A percentile compares a stretch with the other conserved stretches of the same genome.
phyloP scores from a whole-genome alignment of 2,113 vertebrate genomes.

The Tautogolabrus adspersus region DNA sequence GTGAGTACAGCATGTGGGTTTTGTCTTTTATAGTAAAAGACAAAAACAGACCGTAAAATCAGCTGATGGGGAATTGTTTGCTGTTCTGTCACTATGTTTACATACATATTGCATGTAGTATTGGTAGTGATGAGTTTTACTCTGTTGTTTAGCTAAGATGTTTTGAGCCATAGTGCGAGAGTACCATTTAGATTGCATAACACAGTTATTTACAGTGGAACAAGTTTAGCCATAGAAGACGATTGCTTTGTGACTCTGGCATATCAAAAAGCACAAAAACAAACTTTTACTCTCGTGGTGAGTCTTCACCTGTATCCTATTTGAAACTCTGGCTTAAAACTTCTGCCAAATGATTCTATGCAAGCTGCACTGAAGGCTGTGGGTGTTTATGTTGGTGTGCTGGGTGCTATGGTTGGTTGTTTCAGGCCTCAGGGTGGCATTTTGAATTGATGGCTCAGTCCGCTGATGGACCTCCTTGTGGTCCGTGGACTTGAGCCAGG shows the following conservation, averaged over 20 bases:
- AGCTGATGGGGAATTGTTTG: not conserved
- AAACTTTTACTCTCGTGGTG: not conserved
- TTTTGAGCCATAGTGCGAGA: not conserved
- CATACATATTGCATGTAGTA: no score
- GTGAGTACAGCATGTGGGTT: not conserved
- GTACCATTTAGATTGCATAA: not conserved
- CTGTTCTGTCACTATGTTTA: not conserved
- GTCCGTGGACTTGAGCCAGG: conserved; percentile 36
- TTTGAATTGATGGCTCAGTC: conserved; percentile 59
- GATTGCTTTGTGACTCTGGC: not conserved
- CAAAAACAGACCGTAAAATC: not conserved
- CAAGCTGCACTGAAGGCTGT: conserved; percentile 4
- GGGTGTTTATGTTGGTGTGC: conserved; percentile 12
- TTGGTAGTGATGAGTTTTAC: not conserved
- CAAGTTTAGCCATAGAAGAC: not conserved
- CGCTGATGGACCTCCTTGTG: conserved; percentile 51
- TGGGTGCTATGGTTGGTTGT: conserved; percentile 7
- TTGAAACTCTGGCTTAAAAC: not conserved
- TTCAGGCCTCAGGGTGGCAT: conserved; percentile 37
- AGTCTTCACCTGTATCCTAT: conserved; percentile 1
- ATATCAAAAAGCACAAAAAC: not conserved
- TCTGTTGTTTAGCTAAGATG: not conserved
- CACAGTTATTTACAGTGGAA: not conserved
- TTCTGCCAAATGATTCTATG: not conserved
- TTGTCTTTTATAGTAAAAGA: not conserved